These are phyloP conservation scores for Altica lythri DNA, from an alignment of 2,888 invertebrate genomes.

Conservation along the genomic window DNA sequence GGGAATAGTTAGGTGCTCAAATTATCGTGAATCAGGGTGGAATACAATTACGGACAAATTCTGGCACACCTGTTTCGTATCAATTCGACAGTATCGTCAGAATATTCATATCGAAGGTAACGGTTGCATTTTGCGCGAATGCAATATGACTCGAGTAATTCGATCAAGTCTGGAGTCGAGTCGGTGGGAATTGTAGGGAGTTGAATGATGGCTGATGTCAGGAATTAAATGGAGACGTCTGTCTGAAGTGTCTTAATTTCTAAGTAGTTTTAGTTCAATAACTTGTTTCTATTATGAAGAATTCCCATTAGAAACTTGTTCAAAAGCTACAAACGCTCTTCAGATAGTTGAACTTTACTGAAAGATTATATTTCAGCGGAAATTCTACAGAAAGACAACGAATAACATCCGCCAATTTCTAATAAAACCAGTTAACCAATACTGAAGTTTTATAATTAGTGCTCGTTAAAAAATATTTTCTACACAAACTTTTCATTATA, in stretches of 20 bases:
- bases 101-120: constrained; percentile 11
- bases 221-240: constrained; percentile 14
- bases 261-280: constrained; percentile 13
- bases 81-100: constrained; percentile 7
- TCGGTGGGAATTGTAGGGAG: background rate
- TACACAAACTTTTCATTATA: too few relatives aligned
- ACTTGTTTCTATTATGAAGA: constrained; percentile 11
- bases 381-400: too few relatives aligned
- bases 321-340: too few relatives aligned
- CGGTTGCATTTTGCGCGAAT: constrained; percentile 12
- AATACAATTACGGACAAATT: constrained; percentile 16
- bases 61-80: constrained; percentile 15
- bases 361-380: too few relatives aligned
- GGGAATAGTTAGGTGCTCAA: constrained; percentile 16
- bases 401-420: too few relatives aligned
- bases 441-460: too few relatives aligned
- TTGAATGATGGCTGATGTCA: constrained; percentile 15
- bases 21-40: constrained; percentile 19
- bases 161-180: background rate
- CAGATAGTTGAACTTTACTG: too few relatives aligned
- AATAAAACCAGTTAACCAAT: too few relatives aligned
- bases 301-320: too few relatives aligned
- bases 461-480: too few relatives aligned
- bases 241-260: constrained; percentile 16
- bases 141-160: constrained; percentile 9